These are phyloP conservation scores for Stenchaetothrips biformis DNA, from an alignment of 2,888 invertebrate genomes.

Conservation along the genomic window DNA sequence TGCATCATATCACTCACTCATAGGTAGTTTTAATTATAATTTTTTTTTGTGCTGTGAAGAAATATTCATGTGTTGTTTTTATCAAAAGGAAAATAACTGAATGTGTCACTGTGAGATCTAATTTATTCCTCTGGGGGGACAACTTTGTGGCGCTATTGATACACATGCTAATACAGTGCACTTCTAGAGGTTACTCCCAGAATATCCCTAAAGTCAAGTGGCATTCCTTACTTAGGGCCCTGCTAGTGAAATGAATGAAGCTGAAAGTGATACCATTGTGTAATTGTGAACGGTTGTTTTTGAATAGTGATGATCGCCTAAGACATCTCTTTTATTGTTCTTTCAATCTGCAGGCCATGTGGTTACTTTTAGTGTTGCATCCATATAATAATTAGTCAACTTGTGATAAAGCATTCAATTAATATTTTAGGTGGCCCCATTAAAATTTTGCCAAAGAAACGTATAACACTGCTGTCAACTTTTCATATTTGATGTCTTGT, in stretches of 20 bases:
- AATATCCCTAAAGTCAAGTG: background rate
- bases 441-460: background rate
- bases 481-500: background rate
- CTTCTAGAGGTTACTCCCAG: background rate
- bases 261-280: background rate
- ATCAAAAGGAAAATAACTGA: background rate
- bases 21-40: background rate
- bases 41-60: slow-evolving; percentile 7
- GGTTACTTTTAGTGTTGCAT: background rate
- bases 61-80: background rate
- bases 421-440: background rate
- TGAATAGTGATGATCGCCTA: background rate
- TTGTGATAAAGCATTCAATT: background rate
- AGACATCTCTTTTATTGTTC: background rate
- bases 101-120: background rate
- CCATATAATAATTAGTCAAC: background rate
- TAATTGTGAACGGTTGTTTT: background rate
- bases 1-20: background rate
- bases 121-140: background rate
- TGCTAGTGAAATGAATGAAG: background rate
- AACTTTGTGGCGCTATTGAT: background rate
- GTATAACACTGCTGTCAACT: background rate
- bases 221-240: slow-evolving; percentile 11
- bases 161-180: slow-evolving; percentile 6
- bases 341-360: background rate